Base-by-base conservation (phyloP, 2,113 vertebrate species). In the Chloebia gouldiae region DNA sequence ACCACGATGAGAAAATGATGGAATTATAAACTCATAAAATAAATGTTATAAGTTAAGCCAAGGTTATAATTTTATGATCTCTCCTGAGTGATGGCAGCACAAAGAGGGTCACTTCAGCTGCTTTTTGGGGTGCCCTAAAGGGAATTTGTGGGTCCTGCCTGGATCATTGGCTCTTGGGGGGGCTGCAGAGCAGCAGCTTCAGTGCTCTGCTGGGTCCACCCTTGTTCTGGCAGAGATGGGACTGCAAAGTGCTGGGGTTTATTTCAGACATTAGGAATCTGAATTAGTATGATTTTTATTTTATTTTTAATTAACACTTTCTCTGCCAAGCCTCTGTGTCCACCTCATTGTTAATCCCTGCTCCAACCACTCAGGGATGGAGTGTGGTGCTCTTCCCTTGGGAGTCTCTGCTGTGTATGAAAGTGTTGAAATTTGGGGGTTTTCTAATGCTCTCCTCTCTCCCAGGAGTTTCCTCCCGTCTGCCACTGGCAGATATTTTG, bases 231-330 rank as follows among this genome's bases (percentile, higher is more conserved):
- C 60, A 27, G 6, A 4, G 31, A 21, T 30, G 23, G 31, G 33
- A 8, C 11, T 56, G 25, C 31, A 18, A 18, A 33, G 30, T 7
- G 24, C 20, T 53, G 37, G 44, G 11, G 3, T 60, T 49, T 27
- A 28, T 42, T 81, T 18, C 33, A 56, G 15, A 17, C 56, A 39
- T n/a, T 3, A 17, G 1, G 2, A 23, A 79, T 0, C 0, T 42
- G 24, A 75, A 33, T 50, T 25, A n/a, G 8, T 22, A 6, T 1
- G 2, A 2, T 8, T 35, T 82, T 68, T 28, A 18, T 45, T 69
- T 35, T 25, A 19, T 37, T 78, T 84, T 54, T 23, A 28, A 68
- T 72, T 24, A 42, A 7, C 45, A 6, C 7, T 77, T 68, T 39
- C 77, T 66, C 49, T 68, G 49, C 47, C 61, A 35, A 28, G 20